Conservation (phyloP, 2,888 invertebrate species). For the Luperina testacea region DNA sequence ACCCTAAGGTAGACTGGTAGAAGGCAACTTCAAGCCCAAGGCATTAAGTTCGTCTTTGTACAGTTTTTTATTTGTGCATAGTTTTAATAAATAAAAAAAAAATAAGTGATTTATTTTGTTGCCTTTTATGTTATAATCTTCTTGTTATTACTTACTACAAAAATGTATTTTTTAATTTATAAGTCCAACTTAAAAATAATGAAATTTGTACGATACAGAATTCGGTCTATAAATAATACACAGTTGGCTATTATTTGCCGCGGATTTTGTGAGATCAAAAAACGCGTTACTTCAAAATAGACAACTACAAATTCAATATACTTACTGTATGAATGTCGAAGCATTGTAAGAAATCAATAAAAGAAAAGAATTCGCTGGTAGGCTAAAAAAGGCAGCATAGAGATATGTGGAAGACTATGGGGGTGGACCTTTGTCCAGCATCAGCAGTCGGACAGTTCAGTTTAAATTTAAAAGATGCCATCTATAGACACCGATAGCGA, state of each 20-base stretch:
- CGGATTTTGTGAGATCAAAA: background rate
- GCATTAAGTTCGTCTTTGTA: too few species aligned
- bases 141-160: background rate
- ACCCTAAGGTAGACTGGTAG: too few species aligned
- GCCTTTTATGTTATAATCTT: background rate
- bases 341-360: background rate
- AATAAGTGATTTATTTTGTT: background rate
- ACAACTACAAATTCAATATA: background rate
- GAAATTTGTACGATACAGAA: background rate
- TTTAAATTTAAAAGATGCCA: background rate
- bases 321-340: background rate
- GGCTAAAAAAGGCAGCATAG: background rate
- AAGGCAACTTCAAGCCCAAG: too few species aligned
- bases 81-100: too few species aligned
- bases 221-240: background rate
- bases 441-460: too few species aligned
- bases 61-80: too few species aligned
- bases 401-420: background rate
- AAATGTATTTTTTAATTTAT: slow-evolving; percentile 5
- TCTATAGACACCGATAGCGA: background rate
- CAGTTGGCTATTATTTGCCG: background rate
- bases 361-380: too few species aligned
- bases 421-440: background rate
- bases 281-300: background rate
- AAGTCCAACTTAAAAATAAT: slow-evolving; percentile 3